Evolutionary conservation across 2,888 invertebrate genomes (phyloP), one percentile per base, ranked within the genome.

Genomic region (Cantharis flavilabris): DNA sequence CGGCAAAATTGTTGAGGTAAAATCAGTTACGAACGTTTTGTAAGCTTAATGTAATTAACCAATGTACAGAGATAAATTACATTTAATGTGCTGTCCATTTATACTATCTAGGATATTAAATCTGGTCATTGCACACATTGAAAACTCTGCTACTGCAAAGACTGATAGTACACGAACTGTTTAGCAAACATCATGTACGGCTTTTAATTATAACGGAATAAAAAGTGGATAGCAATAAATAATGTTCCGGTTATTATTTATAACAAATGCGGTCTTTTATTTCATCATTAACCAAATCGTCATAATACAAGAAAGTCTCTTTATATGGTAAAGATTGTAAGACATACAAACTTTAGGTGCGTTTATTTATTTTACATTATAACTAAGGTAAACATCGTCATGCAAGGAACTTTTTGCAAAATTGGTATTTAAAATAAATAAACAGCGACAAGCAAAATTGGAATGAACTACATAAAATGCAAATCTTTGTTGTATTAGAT

Each of bases 51-150:
- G 20, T 69, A 71, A 75, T 75, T 75, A 75, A 71, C 71, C 75
- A 71, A 75, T 62, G 75, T 69, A 71, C 71, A 67, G 67, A 64
- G 63, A 75, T 75, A 75, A 71, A 75, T 75, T 75, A 14, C 30
- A 26, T 64, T 49, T 71, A 70, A 75, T 75, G 75, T n/a, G 75
- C 65, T 75, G 75, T 75, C 75, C 75, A 71, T 75, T 75, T 75
- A 26, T 62, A 33, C 65, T 70, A 67, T 62, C 28, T 62, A 64
- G 70, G 26, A 67, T 67, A 67, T 67, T 67, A 67, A 67, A 67
- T 20, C 65, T 23, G 23, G 26, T n/a, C 65, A 64, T 49, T 23
- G 64, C 20, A 67, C 26, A 67, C 65, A 67, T 67, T 26, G 65
- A 67, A 67, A 67, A 67, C 65, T 67, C 23, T 67, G 65, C 65